These are phyloP conservation scores for Diplogasteroides magnus DNA, from an alignment of 1,140 invertebrate species.

Conservation along the genomic window DNA sequence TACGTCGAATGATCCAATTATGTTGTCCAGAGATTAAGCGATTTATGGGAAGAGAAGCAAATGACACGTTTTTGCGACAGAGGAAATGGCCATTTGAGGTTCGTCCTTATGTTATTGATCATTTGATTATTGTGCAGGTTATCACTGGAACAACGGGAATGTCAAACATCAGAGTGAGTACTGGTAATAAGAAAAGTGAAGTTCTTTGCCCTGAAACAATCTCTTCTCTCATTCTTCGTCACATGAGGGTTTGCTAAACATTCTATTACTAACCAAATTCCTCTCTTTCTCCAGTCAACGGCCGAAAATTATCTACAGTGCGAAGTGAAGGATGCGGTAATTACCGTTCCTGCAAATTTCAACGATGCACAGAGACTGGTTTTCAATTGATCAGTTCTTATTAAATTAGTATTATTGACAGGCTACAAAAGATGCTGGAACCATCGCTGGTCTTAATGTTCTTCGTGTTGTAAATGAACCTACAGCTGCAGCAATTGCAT, in stretches of 20 bases:
- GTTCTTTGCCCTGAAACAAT: slow-evolving; percentile 63
- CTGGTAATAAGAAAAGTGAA: no score
- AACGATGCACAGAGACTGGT: slow-evolving; percentile 60
- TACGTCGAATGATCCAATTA: no score
- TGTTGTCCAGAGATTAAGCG: not conserved
- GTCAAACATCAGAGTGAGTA: not conserved
- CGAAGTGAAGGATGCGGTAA: slow-evolving; percentile 67
- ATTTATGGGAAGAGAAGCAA: not conserved
- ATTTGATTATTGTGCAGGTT: no score
- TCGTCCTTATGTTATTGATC: not conserved
- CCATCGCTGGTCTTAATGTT: slow-evolving; percentile 61
- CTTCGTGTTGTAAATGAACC: slow-evolving; percentile 61
- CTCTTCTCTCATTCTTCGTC: slow-evolving; percentile 61
- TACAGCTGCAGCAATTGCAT: slow-evolving; percentile 61
- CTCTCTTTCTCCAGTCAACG: not conserved
- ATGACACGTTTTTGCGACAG: not conserved
- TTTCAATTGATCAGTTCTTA: not conserved
- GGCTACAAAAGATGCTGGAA: slow-evolving; percentile 61
- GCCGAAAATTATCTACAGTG: not conserved
- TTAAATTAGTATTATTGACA: not conserved
- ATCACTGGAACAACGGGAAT: not conserved
- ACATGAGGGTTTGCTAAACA: slow-evolving; percentile 74
- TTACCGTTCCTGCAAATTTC: slow-evolving; percentile 61
- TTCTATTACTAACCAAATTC: not conserved
- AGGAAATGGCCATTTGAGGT: not conserved